Evolutionary conservation across 2,888 invertebrate genomes (phyloP), one percentile per base, ranked within the genome.

Genomic region (Rhingia rostrata): DNA sequence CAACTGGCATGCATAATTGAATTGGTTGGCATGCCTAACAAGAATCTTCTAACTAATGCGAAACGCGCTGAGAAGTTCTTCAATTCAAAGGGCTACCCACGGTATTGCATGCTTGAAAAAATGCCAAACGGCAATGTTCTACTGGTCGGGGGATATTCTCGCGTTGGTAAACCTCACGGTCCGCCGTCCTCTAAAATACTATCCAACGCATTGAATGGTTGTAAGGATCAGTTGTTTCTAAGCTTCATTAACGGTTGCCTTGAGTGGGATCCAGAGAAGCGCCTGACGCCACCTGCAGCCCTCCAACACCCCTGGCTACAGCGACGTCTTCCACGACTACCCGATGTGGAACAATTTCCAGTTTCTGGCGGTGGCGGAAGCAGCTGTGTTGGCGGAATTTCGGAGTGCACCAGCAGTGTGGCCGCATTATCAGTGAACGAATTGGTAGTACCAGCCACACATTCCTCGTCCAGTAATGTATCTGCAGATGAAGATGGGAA

Each of bases 1-100:
- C 98, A 99, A 92, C 93, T 99, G 91, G 99, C 99, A 32, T 98
- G 99, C 90, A 99, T 99, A 90, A 97, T 99, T 91, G 99, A 99
- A 92, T 93, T 99, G 61, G 83, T 92, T 6, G 92, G 92, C 7
- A 91, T 92, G 91, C 94, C 95, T 7, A 91, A 90, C 67, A 91
- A 90, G 86, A 87, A 88, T 37, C 86, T 98, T 86, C 93, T 98
- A 86, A 96, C 98, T 87, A 95, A 95, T 90, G 97, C 98, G 70
- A 99, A 98, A 91, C 93, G 99, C 74, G 95, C 97, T 70, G 96
- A 98, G 91, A 97, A 97, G 91, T 99, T 99, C 92, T 97, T 99
- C 90, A 98, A 96, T 92, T 98, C 98, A 84, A 98, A 98, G 91
- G 98, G 98, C 41, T 95, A 96, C 90, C 99, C 99, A 63, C 95